These are phyloP conservation scores for Tetrao urogallus DNA, from an alignment of 2,113 vertebrate species.

Conservation along the genomic window DNA sequence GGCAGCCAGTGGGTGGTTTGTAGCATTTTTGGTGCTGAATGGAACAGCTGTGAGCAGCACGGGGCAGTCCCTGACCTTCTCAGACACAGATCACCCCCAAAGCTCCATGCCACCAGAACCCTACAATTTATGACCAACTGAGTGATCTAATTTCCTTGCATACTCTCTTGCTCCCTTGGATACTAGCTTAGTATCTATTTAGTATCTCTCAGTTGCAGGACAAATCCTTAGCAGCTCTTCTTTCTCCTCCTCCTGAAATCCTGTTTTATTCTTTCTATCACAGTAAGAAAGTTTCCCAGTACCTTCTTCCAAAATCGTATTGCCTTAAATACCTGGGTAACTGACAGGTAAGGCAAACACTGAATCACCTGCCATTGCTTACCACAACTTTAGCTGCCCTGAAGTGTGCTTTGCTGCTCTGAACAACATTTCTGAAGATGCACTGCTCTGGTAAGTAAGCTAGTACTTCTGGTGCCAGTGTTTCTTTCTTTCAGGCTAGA, in stretches of 20 bases:
- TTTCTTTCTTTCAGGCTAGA: neutral
- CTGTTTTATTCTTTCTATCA: neutral
- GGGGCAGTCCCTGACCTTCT: neutral
- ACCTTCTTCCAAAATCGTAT: neutral
- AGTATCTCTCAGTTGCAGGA: neutral
- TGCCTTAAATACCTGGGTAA: neutral
- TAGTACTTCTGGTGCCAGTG: neutral
- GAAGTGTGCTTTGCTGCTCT: neutral
- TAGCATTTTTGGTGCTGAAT: neutral
- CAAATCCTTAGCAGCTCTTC: neutral
- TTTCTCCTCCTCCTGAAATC: neutral
- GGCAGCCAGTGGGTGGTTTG: neutral
- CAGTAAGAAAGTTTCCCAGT: neutral
- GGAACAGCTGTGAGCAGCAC: neutral
- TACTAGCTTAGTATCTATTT: too few species aligned
- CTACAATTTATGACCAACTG: neutral
- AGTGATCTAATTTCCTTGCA: neutral
- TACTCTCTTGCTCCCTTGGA: neutral
- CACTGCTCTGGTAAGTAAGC: neutral
- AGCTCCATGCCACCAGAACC: neutral
- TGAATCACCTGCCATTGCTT: neutral
- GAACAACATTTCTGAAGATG: neutral
- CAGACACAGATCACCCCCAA: neutral
- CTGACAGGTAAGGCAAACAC: neutral
- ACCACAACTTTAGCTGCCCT: neutral